A percentile compares a stretch with the other conserved stretches of the same genome.
Evolutionary conservation across 2,888 invertebrate genomes (phyloP).

Genomic region (Portevinia maculata): DNA sequence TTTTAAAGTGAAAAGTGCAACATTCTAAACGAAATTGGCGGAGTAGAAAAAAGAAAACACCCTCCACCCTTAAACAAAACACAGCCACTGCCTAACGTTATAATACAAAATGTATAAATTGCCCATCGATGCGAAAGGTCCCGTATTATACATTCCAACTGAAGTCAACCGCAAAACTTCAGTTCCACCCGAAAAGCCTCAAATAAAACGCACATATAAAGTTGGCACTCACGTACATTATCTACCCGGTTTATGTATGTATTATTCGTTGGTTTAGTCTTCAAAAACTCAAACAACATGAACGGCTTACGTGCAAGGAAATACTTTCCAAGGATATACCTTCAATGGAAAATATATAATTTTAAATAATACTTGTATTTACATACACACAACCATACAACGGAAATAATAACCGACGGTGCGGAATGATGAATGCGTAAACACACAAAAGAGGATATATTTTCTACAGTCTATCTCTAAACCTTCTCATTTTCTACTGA

Average conservation of each 20-base stretch:
- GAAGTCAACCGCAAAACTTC: constrained; percentile 44
- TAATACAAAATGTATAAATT: constrained; percentile 49
- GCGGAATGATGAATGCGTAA: constrained; percentile 55
- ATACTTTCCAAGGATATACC: constrained; percentile 45
- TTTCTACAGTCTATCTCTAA: constrained; percentile 17
- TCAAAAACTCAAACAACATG: constrained; percentile 32
- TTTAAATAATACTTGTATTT: constrained; percentile 8
- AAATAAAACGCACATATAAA: not conserved
- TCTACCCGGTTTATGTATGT: not conserved
- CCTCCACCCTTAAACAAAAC: constrained; percentile 21
- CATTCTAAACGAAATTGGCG: constrained; percentile 34
- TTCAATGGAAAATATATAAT: constrained; percentile 50
- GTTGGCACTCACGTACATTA: not conserved
- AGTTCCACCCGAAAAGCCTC: not conserved
- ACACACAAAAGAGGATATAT: constrained; percentile 13
- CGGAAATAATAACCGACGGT: constrained; percentile 59
- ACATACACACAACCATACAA: constrained; percentile 12
- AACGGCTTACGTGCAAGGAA: constrained; percentile 34
- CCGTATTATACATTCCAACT: constrained; percentile 53
- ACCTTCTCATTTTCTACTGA: not conserved
- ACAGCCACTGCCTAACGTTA: constrained; percentile 33
- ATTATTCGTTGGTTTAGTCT: constrained; percentile 31
- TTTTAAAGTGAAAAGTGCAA: constrained; percentile 20
- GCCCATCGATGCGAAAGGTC: constrained; percentile 56
- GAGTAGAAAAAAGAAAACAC: constrained; percentile 20